A percentile compares a stretch with the other conserved stretches of the same genome.
Conservation (phyloP, 1,140 invertebrate genomes). For the Drosophila jambulina region DNA sequence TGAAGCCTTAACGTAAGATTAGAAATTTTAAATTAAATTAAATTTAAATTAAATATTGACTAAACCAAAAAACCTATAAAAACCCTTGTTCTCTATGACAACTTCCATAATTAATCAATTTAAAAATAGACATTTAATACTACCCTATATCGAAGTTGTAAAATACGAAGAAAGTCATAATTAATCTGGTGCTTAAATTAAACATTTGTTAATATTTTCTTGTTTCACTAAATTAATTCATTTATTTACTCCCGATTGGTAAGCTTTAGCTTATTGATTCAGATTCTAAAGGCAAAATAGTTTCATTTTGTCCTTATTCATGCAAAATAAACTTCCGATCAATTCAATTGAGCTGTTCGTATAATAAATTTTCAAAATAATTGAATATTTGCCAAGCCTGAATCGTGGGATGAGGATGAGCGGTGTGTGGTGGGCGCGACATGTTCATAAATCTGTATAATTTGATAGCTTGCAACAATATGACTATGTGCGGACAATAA, state of each 20-base stretch:
- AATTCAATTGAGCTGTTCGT: conserved; percentile 24
- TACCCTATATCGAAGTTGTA: background rate
- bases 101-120: background rate
- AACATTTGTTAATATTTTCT: background rate
- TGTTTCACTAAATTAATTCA: background rate
- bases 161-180: background rate
- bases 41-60: too few relatives aligned
- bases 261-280: background rate
- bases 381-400: conserved; percentile 51
- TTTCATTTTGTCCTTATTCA: conserved; percentile 18
- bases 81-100: background rate
- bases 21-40: too few relatives aligned
- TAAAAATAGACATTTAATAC: background rate
- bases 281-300: background rate
- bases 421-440: background rate
- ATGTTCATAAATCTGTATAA: conserved; percentile 37
- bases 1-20: background rate
- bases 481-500: conserved; percentile 38
- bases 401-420: background rate
- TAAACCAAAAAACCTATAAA: too few relatives aligned
- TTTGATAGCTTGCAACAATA: conserved; percentile 23
- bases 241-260: background rate
- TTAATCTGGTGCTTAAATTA: background rate
- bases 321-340: conserved; percentile 60
- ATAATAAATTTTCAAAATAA: conserved; percentile 67